phyloP scores from a whole-genome alignment of 2,113 vertebrate species.

The Boleophthalmus pectinirostris region DNA sequence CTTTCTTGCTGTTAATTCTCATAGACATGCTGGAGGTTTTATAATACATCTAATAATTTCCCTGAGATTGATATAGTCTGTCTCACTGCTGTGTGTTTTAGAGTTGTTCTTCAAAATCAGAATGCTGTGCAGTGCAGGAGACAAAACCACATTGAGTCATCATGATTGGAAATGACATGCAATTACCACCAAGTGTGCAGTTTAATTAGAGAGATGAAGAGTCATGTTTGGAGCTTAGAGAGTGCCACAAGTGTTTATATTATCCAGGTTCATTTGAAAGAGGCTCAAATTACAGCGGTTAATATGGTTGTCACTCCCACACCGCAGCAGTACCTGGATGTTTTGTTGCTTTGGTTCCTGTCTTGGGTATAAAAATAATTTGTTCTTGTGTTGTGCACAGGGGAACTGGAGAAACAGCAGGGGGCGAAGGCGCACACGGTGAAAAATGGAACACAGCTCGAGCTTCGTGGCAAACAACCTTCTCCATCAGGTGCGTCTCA shows the following conservation, averaged over 20 bases:
- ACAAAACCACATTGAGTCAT: constrained; percentile 52
- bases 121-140: constrained; percentile 27
- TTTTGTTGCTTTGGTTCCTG: constrained; percentile 3
- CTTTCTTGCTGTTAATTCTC: neutral
- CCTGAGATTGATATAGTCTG: constrained; percentile 9
- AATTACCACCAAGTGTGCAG: constrained; percentile 64
- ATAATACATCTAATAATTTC: constrained; percentile 6
- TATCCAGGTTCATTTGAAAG: constrained; percentile 5
- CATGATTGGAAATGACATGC: constrained; percentile 60
- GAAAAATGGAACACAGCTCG: constrained; percentile 87
- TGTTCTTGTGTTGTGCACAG: constrained; percentile 66
- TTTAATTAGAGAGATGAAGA: constrained; percentile 53
- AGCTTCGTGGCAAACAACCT: constrained; percentile 84
- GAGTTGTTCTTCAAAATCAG: constrained; percentile 16
- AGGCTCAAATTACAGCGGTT: neutral
- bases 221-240: constrained; percentile 25
- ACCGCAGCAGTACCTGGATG: neutral
- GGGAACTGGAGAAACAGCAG: constrained; percentile 97
- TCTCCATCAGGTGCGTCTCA: constrained; percentile 84
- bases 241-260: neutral
- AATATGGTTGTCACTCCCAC: constrained; percentile 15
- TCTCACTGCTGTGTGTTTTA: constrained; percentile 14
- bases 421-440: constrained; percentile 85
- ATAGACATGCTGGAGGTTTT: neutral
- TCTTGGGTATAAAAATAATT: constrained; percentile 24